Evolutionary conservation across 2,113 vertebrate genomes (phyloP), one percentile per base, ranked within the genome.

Genomic region (Cebus imitator): DNA sequence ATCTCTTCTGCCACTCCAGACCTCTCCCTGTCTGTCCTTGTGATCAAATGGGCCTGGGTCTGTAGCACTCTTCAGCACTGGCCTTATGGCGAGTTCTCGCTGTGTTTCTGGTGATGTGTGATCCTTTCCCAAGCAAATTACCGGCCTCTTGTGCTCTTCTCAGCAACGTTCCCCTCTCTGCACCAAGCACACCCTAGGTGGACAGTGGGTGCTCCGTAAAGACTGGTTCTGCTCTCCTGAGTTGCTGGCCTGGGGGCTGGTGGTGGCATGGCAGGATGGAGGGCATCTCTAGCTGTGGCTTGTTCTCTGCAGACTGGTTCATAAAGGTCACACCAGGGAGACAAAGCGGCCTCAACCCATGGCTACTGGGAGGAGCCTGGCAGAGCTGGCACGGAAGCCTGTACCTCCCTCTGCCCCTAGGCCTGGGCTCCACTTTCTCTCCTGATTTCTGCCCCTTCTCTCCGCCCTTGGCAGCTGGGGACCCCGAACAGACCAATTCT

Each of bases 51-150:
- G 25, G 50, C 13, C 30, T 1, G 0, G 76, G 72, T 21, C 87
- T 17, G 1, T 0, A 11, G 37, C 50, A 30, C 8, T 43, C 40
- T 52, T 10, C 2, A 8, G 64, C 35, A 0, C 30, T 21, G 72
- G 37, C 50, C 23, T 81, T 10, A 11, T 4, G 14, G 17, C 40
- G 17, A 14, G 5, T 3, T 40, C 14, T 18, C 52, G 43, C 61
- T 27, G 21, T 14, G n/a, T 90, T 70, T 78, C 61, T 3, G 1
- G 27, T 6, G 40, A 5, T 23, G 25, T 37, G 3, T 0, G 12
- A 45, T 3, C 32, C 45, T 40, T 48, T 57, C 32, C 68, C 35
- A 7, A 8, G 9, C 80, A 37, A 35, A 9, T 25, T 16, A 13
- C 5, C 10, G 32, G 64, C 90, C 58, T 37, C 43, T 40, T 21